phyloP scores from a whole-genome alignment of 2,888 invertebrate species.

The Hypolimnas misippus region DNA sequence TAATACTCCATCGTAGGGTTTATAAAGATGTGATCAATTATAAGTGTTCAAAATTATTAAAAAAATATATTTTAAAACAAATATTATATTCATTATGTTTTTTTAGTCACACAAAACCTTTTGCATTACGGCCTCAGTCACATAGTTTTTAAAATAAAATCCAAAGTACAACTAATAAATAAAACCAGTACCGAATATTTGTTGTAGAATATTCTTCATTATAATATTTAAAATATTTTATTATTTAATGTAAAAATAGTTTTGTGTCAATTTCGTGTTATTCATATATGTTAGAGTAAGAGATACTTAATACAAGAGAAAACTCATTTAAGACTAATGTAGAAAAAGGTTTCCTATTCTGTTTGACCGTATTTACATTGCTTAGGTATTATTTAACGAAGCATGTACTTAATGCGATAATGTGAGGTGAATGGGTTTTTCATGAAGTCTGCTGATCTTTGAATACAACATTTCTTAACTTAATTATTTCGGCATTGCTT shows the following conservation, averaged over 20 bases:
- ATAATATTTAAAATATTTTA: conserved; percentile 48
- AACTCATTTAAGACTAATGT: conserved; percentile 35
- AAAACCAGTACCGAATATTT: conserved; percentile 71
- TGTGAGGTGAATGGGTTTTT: conserved; percentile 34
- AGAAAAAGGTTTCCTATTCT: conserved; percentile 28
- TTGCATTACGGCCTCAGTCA: conserved; percentile 37
- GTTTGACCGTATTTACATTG: conserved; percentile 17
- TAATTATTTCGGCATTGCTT: conserved; percentile 38
- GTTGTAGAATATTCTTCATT: conserved; percentile 75
- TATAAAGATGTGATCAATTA: conserved; percentile 19
- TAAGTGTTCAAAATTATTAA: conserved; percentile 6
- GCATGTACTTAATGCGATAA: conserved; percentile 47
- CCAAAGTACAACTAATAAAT: conserved; percentile 65
- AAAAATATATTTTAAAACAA: background rate
- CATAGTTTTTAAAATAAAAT: conserved; percentile 35
- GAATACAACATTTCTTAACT: conserved; percentile 14
- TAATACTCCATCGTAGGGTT: conserved; percentile 14
- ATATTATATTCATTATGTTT: background rate
- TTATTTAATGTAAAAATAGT: conserved; percentile 41
- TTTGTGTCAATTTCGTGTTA: conserved; percentile 67
- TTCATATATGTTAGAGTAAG: conserved; percentile 41
- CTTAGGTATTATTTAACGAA: conserved; percentile 44
- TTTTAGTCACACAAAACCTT: conserved; percentile 12
- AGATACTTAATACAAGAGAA: conserved; percentile 15
- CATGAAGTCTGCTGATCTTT: conserved; percentile 29